phyloP scores from a whole-genome alignment of 2,113 vertebrate species.

The Paratilapia polleni region DNA sequence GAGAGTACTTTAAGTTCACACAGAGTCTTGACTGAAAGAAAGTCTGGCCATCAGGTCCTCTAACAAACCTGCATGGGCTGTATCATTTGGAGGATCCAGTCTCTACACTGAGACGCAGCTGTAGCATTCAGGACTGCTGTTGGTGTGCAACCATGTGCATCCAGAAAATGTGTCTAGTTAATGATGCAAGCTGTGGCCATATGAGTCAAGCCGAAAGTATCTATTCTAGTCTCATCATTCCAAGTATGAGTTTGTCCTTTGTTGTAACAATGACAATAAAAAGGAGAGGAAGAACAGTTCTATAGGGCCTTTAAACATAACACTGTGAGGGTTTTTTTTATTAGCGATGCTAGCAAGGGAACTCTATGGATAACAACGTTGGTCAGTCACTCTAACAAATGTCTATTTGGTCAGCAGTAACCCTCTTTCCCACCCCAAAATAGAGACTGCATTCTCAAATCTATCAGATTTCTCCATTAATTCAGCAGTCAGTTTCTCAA shows the following conservation, averaged over 20 bases:
- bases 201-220: not conserved
- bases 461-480: not conserved
- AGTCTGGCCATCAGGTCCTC: not conserved
- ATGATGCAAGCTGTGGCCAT: constrained; percentile 27
- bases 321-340: not conserved
- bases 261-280: not conserved
- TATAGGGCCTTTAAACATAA: not conserved
- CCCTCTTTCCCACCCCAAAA: not conserved
- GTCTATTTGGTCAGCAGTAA: not conserved
- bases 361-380: not conserved
- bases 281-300: not conserved
- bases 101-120: constrained; percentile 21
- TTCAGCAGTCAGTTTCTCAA: not conserved
- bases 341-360: not conserved
- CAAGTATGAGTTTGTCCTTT: not conserved
- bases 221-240: not conserved
- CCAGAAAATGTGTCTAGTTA: not conserved
- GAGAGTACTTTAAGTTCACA: not conserved
- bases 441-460: not conserved
- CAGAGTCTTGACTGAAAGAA: not conserved
- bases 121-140: not conserved
- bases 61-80: not conserved
- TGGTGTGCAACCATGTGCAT: constrained; percentile 24
- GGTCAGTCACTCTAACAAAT: not conserved
- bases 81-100: not conserved